Conservation (phyloP, 2,888 invertebrate species). For the Limnephilus marmoratus region DNA sequence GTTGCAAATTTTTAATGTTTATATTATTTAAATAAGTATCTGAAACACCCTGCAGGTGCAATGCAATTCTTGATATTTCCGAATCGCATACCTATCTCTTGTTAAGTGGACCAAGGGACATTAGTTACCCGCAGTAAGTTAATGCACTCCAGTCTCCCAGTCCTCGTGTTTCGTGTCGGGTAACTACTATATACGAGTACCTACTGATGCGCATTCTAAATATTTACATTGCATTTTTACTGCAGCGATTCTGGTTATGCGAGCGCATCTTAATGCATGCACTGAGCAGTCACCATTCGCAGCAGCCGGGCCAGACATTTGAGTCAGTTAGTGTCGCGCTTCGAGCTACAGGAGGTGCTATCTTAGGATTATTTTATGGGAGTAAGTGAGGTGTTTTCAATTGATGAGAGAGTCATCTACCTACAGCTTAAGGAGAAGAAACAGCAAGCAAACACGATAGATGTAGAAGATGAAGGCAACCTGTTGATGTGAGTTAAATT, state of each 20-base stretch:
- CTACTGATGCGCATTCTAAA: conserved; percentile 26
- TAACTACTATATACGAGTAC: not conserved
- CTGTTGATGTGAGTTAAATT: too few relatives aligned
- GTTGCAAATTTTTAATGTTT: too few relatives aligned
- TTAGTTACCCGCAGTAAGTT: conserved; percentile 32
- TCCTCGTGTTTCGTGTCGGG: not conserved
- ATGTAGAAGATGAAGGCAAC: too few relatives aligned
- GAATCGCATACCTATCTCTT: conserved; percentile 30
- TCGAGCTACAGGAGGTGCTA: not conserved
- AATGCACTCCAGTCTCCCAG: not conserved
- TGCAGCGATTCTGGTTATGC: conserved; percentile 23
- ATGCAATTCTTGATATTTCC: conserved; percentile 23
- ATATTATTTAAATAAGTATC: too few relatives aligned
- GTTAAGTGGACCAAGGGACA: conserved; percentile 18
- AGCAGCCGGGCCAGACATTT: not conserved
- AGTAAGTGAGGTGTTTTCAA: not conserved
- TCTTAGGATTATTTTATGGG: not conserved
- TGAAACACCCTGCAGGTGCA: not conserved
- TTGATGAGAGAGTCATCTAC: not conserved
- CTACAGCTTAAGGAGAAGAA: not conserved
- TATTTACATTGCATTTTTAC: conserved; percentile 44
- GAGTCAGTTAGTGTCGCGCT: not conserved
- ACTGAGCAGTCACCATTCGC: not conserved
- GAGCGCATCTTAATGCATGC: conserved; percentile 29
- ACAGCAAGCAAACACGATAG: not conserved